These are phyloP conservation scores for Drosophila cognata DNA, from an alignment of 2,888 invertebrate genomes.

Conservation along the genomic window DNA sequence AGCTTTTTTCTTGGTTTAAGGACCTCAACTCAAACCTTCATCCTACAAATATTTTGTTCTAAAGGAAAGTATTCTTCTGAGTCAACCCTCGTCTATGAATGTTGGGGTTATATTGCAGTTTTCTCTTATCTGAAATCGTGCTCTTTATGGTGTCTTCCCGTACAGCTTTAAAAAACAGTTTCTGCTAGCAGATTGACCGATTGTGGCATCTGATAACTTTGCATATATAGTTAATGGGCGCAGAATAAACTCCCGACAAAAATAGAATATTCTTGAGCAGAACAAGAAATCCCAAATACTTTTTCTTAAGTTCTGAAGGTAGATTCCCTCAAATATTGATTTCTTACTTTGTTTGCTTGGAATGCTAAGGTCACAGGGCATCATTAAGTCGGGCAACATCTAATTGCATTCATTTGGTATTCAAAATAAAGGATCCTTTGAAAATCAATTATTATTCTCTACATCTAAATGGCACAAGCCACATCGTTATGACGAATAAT, in stretches of 20 bases:
- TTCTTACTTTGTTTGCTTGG: not conserved
- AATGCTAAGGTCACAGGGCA: not conserved
- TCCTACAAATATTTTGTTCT: not conserved
- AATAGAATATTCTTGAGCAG: not conserved
- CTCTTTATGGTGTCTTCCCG: not conserved
- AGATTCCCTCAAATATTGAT: not conserved
- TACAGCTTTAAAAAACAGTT: not conserved
- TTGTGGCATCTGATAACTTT: not conserved
- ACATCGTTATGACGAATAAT: too few relatives aligned
- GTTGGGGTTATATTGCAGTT: not conserved
- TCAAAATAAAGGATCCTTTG: not conserved
- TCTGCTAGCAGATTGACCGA: not conserved
- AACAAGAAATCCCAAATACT: not conserved
- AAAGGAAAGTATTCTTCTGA: not conserved
- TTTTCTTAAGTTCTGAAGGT: not conserved
- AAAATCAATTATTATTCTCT: not conserved
- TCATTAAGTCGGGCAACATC: not conserved
- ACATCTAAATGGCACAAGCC: not conserved
- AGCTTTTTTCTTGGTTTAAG: not conserved
- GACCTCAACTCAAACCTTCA: not conserved
- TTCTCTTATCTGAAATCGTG: not conserved
- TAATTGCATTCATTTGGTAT: not conserved
- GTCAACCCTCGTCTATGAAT: not conserved
- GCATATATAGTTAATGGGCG: not conserved
- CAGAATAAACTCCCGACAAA: not conserved